Percentiles rank a stretch among this genome's conserved stretches.
These are phyloP conservation scores for Marcusenius ussheri DNA, from an alignment of 2,113 vertebrate genomes.

Conservation along the genomic window DNA sequence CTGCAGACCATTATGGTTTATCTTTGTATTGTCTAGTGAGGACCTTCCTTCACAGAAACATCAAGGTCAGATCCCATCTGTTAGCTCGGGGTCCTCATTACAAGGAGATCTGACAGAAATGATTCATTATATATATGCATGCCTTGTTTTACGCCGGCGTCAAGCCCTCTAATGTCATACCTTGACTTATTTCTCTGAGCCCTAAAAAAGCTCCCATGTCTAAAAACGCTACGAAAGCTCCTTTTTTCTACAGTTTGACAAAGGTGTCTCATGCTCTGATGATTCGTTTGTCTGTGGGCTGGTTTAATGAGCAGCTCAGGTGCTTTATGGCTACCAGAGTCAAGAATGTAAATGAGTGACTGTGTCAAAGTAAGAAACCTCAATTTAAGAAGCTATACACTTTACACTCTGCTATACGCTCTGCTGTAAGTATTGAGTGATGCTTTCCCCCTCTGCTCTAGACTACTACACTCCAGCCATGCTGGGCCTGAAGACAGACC, in stretches of 20 bases:
- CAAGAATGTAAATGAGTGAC: not conserved
- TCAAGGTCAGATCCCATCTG: not conserved
- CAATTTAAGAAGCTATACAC: not conserved
- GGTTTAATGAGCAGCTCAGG: not conserved
- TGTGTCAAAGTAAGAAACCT: not conserved
- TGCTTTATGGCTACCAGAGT: not conserved
- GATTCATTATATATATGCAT: not conserved
- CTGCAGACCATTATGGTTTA: not conserved
- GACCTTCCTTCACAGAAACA: not conserved
- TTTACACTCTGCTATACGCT: not conserved
- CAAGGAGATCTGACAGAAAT: not conserved
- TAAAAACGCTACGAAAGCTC: not conserved
- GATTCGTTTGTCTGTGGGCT: not conserved
- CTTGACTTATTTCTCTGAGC: not conserved
- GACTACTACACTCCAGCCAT: conserved; percentile 85
- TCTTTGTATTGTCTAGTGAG: not conserved
- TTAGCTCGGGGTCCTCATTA: not conserved
- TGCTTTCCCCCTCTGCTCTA: conserved; percentile 34
- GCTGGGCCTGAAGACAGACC: conserved; percentile 85
- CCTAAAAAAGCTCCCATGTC: not conserved
- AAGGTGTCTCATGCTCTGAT: not conserved
- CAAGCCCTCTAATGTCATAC: not conserved
- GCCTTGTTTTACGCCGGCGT: not conserved
- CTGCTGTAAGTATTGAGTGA: not conserved
- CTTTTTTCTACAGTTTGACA: not conserved